Evolutionary conservation across 1,140 invertebrate genomes (phyloP), one percentile per base, ranked within the genome.

Genomic region (Helicoverpa zea): DNA sequence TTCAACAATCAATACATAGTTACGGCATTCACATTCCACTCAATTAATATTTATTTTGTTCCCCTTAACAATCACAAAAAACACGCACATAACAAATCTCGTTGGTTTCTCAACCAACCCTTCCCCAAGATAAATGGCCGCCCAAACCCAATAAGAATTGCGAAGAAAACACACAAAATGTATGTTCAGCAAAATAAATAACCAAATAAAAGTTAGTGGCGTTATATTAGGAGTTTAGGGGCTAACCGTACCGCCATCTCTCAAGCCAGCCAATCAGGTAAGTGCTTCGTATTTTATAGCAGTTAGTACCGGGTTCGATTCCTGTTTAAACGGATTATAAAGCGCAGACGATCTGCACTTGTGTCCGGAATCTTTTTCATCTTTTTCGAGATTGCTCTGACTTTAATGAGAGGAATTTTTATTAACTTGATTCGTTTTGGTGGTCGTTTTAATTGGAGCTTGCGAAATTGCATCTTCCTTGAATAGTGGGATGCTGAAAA

Each of bases 221-320:
- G 49, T 47, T 52, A 79, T 51, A 47, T 59, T 51, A 79, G 14
- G 43, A 49, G 75, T 78, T 66, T 74, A 52, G 49, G 51, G 59
- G 43, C 59, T 64, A 66, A 54, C 75, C 59, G 72, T 51, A 52
- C 54, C 18, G n/a, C 64, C 74, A 78, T 78, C 58, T 56, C 9
- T 56, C 58, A 49, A 66, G 51, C 66, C 29, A 58, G 59, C 63
- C 83, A 87, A 87, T 87, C 80, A 83, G 76, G 80, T 84, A 82
- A 87, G 85, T 87, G 85, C 74, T 13, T 70, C 79, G 79, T 87
- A 83, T 80, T 81, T 87, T 70, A 83, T 58, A 51, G 66, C 76
- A 83, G 81, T 81, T 82, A 35, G 73, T 63, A 14, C 35, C 49
- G 23, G 58, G 59, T 84, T 80, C 81, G 83, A 81, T 73, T 82